Percentiles rank a stretch among this genome's conserved stretches.
These are phyloP conservation scores for Acanthosoma haemorrhoidale DNA, from an alignment of 2,888 invertebrate species.

Conservation along the genomic window DNA sequence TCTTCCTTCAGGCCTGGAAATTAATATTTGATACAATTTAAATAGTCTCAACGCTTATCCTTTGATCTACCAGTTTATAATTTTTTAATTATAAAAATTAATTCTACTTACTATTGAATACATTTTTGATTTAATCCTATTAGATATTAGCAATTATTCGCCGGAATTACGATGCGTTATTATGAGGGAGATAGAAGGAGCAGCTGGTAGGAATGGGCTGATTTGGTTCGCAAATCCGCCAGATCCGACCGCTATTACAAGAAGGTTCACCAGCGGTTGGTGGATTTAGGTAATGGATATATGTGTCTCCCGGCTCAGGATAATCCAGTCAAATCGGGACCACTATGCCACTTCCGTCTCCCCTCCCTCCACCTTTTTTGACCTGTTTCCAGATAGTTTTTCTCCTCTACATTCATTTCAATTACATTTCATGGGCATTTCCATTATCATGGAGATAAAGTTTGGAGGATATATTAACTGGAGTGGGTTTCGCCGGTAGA, in stretches of 20 bases:
- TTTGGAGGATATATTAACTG: no score
- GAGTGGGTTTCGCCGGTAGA: no score
- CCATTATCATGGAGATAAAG: no score
- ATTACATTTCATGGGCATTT: neutral
- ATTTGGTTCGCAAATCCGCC: neutral
- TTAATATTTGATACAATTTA: no score
- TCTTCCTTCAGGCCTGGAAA: no score
- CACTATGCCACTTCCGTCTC: no score
- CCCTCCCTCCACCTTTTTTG: neutral
- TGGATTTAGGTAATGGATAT: slow-evolving; percentile 7
- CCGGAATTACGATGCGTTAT: no score
- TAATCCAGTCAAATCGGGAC: slow-evolving; percentile 5
- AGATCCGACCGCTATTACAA: slow-evolving; percentile 12
- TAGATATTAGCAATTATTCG: no score
- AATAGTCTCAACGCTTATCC: neutral
- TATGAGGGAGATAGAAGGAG: neutral
- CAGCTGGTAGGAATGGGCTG: neutral
- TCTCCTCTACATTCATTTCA: neutral
- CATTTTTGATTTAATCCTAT: no score
- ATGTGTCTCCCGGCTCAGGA: slow-evolving; percentile 10
- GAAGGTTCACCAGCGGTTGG: neutral
- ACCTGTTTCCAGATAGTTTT: slow-evolving; percentile 1
- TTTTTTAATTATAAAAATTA: no score
- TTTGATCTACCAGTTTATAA: no score
- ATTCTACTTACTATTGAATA: no score